Base-by-base conservation (phyloP, 2,888 invertebrate species). In the Galerucella calmariensis region DNA sequence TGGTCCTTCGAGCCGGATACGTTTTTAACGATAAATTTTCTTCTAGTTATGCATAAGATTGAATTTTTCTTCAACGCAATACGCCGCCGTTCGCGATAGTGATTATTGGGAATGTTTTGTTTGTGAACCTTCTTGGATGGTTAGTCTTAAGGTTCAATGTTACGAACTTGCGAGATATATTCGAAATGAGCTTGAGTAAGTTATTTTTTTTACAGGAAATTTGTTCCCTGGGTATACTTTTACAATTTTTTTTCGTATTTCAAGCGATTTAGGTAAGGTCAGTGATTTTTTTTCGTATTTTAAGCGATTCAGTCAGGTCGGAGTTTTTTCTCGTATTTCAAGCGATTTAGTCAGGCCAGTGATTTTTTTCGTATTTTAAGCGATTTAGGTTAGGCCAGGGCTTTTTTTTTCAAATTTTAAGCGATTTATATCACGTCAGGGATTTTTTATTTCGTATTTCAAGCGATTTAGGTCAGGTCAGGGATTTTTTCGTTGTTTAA, bases 91-190 rank as follows among this genome's bases (percentile, higher is more conserved):
- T 80, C 92, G 93, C 83, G 91, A 91, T 73, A 92, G 92, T 79
- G 94, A 95, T 84, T 93, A 93, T 82, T 95, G 95, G 95, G 92
- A 91, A 83, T 95, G 95, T 86, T 94, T 94, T 81, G 92, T 91
- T 66, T 95, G 95, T 83, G 90, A 92, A 79, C 90, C 92, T 0
- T 89, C 88, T 75, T 92, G 92, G 82, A 84, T 94, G 46, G 92
- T 90, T 88, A 90, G 91, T 27, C 85, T 92, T 24, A 89, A 94
- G 51, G 92, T 93, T 16, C 87, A 90, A 35, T 93, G 93, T 82
- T 92, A 93, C 91, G 93, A 94, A 53, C 87, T 94, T 5, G 88
- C 92, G 74, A 91, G 93, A 74, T 94, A 91, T 84, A 91, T 92
- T 78, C 89, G 90, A 78, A 88, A 90, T 53, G 91, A 91, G 82